Evolutionary conservation across 2,797 vertebrate genomes (phyloP).

Genomic region (Brachyrhaphis roseni): DNA sequence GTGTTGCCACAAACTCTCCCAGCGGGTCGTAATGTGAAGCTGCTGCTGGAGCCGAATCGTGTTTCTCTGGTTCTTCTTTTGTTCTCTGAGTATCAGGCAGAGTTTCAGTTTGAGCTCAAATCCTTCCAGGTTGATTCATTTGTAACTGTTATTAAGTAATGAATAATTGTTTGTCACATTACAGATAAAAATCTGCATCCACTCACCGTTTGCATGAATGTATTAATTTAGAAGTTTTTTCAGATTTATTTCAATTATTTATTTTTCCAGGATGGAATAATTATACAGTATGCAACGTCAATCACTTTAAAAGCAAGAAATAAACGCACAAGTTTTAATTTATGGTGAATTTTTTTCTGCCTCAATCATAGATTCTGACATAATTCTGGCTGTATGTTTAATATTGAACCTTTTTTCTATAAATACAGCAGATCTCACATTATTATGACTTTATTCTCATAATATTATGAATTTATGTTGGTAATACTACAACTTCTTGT

Average conservation of each 20-base stretch:
- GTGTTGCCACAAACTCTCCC: constrained; percentile 11
- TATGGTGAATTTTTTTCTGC: background rate
- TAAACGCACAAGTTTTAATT: background rate
- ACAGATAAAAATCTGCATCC: constrained; percentile 6
- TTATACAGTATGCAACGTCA: background rate
- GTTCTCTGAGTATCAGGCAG: constrained; percentile 42
- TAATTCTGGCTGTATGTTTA: background rate
- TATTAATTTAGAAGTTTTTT: background rate
- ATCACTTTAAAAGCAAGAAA: background rate
- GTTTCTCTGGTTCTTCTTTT: constrained; percentile 31
- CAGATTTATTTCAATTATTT: background rate
- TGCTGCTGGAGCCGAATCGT: constrained; percentile 29
- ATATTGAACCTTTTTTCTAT: background rate
- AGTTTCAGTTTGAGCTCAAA: constrained; percentile 44
- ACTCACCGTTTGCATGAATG: background rate
- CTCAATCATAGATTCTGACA: background rate
- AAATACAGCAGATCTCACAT: background rate
- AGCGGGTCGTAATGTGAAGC: constrained; percentile 49
- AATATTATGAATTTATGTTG: too few species aligned
- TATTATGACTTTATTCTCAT: too few species aligned
- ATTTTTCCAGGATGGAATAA: too few species aligned
- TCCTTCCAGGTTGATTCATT: constrained; percentile 17
- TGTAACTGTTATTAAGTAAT: constrained; percentile 3
- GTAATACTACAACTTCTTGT: too few species aligned
- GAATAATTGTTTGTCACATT: background rate